Conservation (phyloP, 2,113 vertebrate species). For the Syngnathus scovelli region DNA sequence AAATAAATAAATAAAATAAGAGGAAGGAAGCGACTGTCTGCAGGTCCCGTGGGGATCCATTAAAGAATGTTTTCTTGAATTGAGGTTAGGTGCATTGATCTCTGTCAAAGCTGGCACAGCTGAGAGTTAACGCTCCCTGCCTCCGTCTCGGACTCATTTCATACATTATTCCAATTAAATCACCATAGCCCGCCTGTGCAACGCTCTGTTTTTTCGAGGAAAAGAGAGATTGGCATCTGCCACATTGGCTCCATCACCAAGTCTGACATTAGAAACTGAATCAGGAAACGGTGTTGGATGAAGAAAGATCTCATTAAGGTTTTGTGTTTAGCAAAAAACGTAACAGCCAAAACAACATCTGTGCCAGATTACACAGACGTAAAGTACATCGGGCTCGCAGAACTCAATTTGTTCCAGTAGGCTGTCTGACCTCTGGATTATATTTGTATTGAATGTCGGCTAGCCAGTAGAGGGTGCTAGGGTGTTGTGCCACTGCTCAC, state of each 20-base stretch:
- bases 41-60: conserved; percentile 72
- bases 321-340: conserved; percentile 1
- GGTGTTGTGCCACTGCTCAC: too few species aligned
- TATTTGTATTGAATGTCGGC: not conserved
- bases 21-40: conserved; percentile 55
- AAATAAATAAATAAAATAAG: conserved; percentile 72
- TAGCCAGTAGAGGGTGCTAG: not conserved
- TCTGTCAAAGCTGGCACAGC: conserved; percentile 71
- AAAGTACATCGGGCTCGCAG: not conserved
- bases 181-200: conserved; percentile 43
- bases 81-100: conserved; percentile 80
- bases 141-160: conserved; percentile 71
- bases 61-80: conserved; percentile 78
- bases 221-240: conserved; percentile 47
- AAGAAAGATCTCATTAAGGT: conserved; percentile 15
- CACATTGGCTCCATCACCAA: conserved; percentile 43
- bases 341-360: conserved; percentile 5
- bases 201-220: conserved; percentile 38
- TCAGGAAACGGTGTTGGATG: not conserved
- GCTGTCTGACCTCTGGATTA: not conserved
- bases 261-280: conserved; percentile 36
- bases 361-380: conserved; percentile 44
- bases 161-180: conserved; percentile 79
- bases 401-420: not conserved
- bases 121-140: conserved; percentile 67